These are phyloP conservation scores for Nasua narica DNA, from an alignment of 2,797 vertebrate species.

Conservation along the genomic window DNA sequence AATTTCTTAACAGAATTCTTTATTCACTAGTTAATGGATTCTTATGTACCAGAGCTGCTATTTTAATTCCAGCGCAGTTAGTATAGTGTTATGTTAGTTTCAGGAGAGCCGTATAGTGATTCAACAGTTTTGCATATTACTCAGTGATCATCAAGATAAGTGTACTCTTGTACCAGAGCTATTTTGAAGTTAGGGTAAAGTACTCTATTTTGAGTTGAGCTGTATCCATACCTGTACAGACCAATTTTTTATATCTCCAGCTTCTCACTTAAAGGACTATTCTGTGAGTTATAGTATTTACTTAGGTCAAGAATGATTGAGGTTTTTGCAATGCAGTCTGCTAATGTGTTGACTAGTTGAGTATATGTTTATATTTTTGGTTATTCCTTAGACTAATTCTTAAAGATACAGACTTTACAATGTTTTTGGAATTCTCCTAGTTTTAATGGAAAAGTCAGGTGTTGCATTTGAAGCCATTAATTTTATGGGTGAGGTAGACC, in stretches of 20 bases:
- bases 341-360: not conserved
- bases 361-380: not conserved
- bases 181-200: not conserved
- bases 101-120: not conserved
- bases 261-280: not conserved
- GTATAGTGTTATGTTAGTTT: not conserved
- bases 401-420: not conserved
- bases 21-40: not conserved
- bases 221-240: not conserved
- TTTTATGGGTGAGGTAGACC: constrained; percentile 30
- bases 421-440: not conserved
- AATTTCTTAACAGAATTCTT: not conserved
- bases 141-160: not conserved
- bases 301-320: not conserved
- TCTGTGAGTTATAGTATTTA: not conserved
- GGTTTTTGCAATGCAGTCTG: not conserved
- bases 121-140: not conserved
- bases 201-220: not conserved
- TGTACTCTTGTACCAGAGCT: not conserved
- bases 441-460: constrained; percentile 24
- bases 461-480: not conserved
- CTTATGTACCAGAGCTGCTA: not conserved
- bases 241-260: not conserved
- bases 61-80: not conserved
- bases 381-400: not conserved